Evolutionary conservation across 2,888 invertebrate species (phyloP).

Genomic region (Cantharis rustica): DNA sequence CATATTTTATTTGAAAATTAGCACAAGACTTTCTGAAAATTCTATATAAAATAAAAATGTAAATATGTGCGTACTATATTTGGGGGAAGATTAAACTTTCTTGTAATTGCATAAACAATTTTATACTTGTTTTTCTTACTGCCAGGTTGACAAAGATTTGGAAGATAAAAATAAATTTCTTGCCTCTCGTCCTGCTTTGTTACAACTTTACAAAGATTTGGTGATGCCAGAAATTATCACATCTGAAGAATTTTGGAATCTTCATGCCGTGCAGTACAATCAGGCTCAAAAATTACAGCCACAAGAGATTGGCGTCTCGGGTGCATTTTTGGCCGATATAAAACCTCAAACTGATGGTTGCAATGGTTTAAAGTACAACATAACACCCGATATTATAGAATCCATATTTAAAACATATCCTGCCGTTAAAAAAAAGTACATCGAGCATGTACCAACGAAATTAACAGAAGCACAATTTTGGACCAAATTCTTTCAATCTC

Average conservation of each 20-base stretch:
- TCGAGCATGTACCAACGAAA: conserved; percentile 94
- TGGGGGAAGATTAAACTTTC: no score
- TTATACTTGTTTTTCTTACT: neutral
- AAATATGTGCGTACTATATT: no score
- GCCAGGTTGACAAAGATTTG: conserved; percentile 53
- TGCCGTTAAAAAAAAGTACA: conserved; percentile 94
- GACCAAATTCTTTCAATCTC: conserved; percentile 99
- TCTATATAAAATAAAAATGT: no score
- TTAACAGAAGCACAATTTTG: conserved; percentile 97
- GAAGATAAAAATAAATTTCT: conserved; percentile 70
- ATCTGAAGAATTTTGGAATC: conserved; percentile 98
- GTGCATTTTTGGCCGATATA: conserved; percentile 86
- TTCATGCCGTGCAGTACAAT: conserved; percentile 80
- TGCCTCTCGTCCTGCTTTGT: conserved; percentile 85
- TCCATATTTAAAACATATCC: conserved; percentile 99
- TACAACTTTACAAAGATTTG: conserved; percentile 95
- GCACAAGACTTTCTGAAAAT: no score
- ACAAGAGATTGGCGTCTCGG: conserved; percentile 82
- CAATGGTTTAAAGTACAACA: conserved; percentile 95
- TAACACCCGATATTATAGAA: conserved; percentile 95
- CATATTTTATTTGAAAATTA: no score
- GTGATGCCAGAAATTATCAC: conserved; percentile 95
- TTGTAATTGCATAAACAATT: neutral
- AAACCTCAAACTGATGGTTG: conserved; percentile 97
- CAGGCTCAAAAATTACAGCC: conserved; percentile 72